Percentiles rank a stretch among this genome's conserved stretches.
phyloP scores from a whole-genome alignment of 2,888 invertebrate species.

The Coecobrya sp. region DNA sequence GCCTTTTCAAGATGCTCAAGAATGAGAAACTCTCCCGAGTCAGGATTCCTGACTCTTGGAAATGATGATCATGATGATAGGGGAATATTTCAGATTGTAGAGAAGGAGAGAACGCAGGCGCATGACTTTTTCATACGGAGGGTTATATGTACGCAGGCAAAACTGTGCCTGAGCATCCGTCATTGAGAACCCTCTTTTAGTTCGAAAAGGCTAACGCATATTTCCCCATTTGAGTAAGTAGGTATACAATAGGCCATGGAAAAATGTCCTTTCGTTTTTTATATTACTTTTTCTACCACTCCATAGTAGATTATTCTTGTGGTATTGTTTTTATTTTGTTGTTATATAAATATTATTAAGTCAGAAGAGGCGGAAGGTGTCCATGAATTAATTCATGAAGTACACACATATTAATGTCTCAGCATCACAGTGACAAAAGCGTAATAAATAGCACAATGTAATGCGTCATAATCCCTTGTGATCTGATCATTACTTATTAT shows the following conservation, averaged over 20 bases:
- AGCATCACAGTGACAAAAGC: neutral
- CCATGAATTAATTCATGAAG: constrained; percentile 74
- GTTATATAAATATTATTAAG: too few species aligned
- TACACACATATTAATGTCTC: too few species aligned
- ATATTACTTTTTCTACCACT: neutral
- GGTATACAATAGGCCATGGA: neutral
- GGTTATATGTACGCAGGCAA: neutral
- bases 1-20: neutral
- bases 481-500: constrained; percentile 35
- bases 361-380: constrained; percentile 9
- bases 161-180: neutral
- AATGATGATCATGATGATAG: constrained; percentile 36
- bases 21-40: neutral
- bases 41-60: constrained; percentile 19
- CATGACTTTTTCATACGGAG: constrained; percentile 17
- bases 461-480: constrained; percentile 60
- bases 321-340: neutral
- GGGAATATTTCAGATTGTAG: constrained; percentile 45
- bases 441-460: constrained; percentile 35
- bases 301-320: neutral
- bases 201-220: neutral
- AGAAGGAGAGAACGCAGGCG: constrained; percentile 44
- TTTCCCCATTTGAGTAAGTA: neutral
- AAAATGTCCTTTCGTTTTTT: neutral
- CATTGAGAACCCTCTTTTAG: neutral